Percentiles rank a stretch among this genome's conserved stretches.
These are phyloP conservation scores for Cerastis rubricosa DNA, from an alignment of 2,888 invertebrate species.

Conservation along the genomic window DNA sequence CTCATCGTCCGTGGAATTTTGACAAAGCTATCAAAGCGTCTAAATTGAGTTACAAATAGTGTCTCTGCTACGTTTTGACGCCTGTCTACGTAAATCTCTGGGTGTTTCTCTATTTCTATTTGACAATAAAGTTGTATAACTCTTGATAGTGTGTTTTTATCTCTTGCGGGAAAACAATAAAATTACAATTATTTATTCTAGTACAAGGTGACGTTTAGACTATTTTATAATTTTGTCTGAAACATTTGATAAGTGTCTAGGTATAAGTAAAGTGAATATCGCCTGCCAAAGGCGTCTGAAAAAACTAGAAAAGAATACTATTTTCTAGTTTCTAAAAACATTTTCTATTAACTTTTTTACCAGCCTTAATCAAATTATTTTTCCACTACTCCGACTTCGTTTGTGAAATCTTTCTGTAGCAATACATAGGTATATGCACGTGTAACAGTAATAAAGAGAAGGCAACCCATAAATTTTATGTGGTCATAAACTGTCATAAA, in stretches of 20 bases:
- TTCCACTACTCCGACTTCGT: not conserved
- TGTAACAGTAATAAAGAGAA: slow-evolving; percentile 33
- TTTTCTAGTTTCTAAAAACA: not conserved
- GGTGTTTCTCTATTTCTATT: slow-evolving; percentile 9
- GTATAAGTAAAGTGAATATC: not conserved
- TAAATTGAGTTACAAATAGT: slow-evolving; percentile 45
- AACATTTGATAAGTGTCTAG: not conserved
- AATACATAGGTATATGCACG: not conserved
- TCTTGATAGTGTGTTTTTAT: slow-evolving; percentile 3
- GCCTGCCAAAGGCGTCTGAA: not conserved
- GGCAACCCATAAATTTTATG: slow-evolving; percentile 64
- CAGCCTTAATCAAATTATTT: not conserved
- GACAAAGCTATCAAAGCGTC: slow-evolving; percentile 28
- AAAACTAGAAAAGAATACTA: not conserved
- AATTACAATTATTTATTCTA: not conserved
- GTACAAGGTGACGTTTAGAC: not conserved
- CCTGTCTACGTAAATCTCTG: slow-evolving; percentile 30
- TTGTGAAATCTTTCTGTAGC: not conserved
- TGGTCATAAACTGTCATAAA: slow-evolving; percentile 65
- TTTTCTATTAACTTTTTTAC: not conserved
- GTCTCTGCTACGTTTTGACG: slow-evolving; percentile 32
- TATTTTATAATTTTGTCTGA: not conserved
- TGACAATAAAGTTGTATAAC: slow-evolving; percentile 10
- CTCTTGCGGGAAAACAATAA: not conserved
- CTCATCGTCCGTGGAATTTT: slow-evolving; percentile 24